These are phyloP conservation scores for Crypturellus undulatus DNA, from an alignment of 2,113 vertebrate species.

Conservation along the genomic window DNA sequence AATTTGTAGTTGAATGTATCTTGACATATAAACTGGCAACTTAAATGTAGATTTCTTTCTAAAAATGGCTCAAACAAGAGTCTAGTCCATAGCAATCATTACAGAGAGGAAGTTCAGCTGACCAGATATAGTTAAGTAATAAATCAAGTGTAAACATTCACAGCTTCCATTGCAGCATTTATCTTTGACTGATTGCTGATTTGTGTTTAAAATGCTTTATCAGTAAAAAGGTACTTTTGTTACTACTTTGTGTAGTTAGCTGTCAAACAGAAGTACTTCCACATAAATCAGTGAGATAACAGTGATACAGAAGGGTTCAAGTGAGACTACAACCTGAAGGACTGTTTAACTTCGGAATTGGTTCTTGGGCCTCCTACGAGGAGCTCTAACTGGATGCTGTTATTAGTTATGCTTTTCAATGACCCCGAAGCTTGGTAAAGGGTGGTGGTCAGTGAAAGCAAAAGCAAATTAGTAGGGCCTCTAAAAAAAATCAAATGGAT, in stretches of 20 bases:
- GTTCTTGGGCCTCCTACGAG: neutral
- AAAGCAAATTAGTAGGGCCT: neutral
- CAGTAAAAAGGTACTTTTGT: neutral
- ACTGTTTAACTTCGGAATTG: neutral
- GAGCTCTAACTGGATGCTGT: neutral
- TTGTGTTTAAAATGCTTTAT: neutral
- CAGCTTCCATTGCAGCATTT: neutral
- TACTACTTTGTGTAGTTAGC: neutral
- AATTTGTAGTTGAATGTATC: slow-evolving; percentile 29
- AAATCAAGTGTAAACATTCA: neutral
- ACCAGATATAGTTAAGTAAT: neutral
- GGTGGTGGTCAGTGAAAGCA: neutral
- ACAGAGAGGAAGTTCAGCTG: neutral
- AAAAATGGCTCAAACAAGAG: slow-evolving; percentile 2
- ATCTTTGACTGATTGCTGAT: neutral
- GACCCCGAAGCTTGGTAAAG: neutral
- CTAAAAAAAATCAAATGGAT: neutral
- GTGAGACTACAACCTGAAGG: neutral
- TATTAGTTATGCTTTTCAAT: neutral
- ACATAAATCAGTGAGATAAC: neutral
- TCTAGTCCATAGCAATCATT: neutral
- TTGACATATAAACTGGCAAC: neutral
- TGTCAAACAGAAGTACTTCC: neutral
- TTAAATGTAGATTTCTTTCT: slow-evolving; percentile 7
- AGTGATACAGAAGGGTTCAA: neutral